These are phyloP conservation scores for Neotoxoptera formosana DNA, from an alignment of 1,140 invertebrate genomes.

Conservation along the genomic window DNA sequence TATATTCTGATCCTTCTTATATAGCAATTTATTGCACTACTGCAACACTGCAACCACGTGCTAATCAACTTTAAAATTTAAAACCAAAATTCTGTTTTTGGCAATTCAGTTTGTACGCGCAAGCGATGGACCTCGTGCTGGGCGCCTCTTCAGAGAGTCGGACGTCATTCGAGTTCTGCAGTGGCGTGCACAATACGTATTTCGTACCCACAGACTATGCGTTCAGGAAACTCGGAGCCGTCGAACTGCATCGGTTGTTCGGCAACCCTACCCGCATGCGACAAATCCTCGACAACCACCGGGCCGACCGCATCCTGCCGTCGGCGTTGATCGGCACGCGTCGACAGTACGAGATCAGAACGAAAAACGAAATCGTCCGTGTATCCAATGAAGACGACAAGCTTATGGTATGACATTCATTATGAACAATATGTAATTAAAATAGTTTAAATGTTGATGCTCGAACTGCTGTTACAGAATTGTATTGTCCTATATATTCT, in stretches of 20 bases:
- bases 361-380: neutral
- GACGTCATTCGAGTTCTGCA: neutral
- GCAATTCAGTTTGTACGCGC: neutral
- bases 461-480: neutral
- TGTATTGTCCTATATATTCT: too few species aligned
- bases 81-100: neutral
- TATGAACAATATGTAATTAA: neutral
- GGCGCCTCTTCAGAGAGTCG: neutral
- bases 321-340: neutral
- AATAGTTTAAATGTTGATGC: neutral
- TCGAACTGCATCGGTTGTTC: neutral
- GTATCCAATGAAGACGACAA: neutral
- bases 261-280: neutral
- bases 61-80: neutral
- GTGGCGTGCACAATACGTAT: neutral
- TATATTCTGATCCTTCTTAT: neutral
- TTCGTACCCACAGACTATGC: constrained; percentile 24
- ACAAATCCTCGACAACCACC: constrained; percentile 15
- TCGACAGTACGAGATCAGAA: constrained; percentile 31
- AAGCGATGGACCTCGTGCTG: neutral
- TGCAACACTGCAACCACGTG: neutral
- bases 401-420: constrained; percentile 18
- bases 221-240: neutral
- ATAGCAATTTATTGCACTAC: neutral
- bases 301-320: neutral